Conservation (phyloP, 2,888 invertebrate species). For the Neoitamus cyanurus region DNA sequence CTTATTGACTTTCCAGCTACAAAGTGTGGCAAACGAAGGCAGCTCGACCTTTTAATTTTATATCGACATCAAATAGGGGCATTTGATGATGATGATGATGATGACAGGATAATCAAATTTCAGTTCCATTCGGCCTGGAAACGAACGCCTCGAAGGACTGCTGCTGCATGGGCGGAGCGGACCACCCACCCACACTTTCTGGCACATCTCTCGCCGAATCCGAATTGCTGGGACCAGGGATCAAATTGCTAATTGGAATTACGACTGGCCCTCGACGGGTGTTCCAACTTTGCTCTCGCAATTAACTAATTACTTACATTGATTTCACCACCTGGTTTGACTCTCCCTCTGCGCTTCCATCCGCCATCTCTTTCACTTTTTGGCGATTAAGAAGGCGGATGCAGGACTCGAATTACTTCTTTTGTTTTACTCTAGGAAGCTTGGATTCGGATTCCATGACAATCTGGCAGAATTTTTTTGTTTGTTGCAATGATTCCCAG, state of each 20-base stretch:
- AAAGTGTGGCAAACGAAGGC: slow-evolving; percentile 42
- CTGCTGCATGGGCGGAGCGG: neutral
- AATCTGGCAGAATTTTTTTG: neutral
- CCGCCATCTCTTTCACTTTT: neutral
- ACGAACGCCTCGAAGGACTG: neutral
- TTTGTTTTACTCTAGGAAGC: neutral
- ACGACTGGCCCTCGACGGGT: slow-evolving; percentile 31
- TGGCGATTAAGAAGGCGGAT: neutral
- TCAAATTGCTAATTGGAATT: slow-evolving; percentile 44
- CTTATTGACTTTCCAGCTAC: slow-evolving; percentile 20
- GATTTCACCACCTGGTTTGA: slow-evolving; percentile 1
- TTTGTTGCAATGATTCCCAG: neutral
- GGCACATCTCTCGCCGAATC: neutral
- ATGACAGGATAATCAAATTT: slow-evolving; percentile 43
- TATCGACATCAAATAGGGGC: slow-evolving; percentile 31
- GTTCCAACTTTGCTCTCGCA: slow-evolving; percentile 33
- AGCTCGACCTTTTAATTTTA: slow-evolving; percentile 42
- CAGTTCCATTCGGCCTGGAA: neutral
- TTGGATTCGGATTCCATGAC: neutral
- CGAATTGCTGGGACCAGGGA: neutral
- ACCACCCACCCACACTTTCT: neutral
- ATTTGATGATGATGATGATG: slow-evolving; percentile 44
- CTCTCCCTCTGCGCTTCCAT: neutral
- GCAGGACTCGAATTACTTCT: neutral
- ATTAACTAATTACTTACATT: slow-evolving; percentile 45